Conservation (phyloP, 2,888 invertebrate genomes). For the Nomada ferruginata region DNA sequence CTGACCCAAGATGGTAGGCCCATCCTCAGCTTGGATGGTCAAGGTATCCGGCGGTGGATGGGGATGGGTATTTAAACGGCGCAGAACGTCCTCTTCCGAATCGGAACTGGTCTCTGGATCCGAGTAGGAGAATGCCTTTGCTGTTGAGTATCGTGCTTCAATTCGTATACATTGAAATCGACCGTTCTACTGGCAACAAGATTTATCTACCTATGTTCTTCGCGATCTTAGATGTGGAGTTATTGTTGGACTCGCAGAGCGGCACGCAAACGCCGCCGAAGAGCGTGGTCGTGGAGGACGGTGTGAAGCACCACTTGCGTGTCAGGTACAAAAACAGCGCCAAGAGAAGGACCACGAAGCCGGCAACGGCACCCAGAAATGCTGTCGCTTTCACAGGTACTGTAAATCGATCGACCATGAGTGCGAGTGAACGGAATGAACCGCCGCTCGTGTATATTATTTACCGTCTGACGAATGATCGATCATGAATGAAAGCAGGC, state of each 20-base stretch:
- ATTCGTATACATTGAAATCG: neutral
- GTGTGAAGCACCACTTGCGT: conserved; percentile 90
- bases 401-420: conserved; percentile 79
- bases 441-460: neutral
- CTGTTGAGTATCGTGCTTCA: conserved; percentile 78
- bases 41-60: conserved; percentile 80
- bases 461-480: conserved; percentile 24
- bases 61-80: conserved; percentile 84
- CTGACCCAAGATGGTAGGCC: conserved; percentile 78
- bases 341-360: conserved; percentile 92
- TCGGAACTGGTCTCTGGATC: conserved; percentile 90
- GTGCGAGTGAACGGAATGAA: neutral
- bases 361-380: conserved; percentile 94
- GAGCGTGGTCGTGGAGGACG: conserved; percentile 83
- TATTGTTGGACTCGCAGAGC: conserved; percentile 81
- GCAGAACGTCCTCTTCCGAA: conserved; percentile 89
- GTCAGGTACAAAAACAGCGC: conserved; percentile 95
- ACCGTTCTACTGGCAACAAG: neutral
- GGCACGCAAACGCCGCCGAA: conserved; percentile 84
- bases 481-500: conserved; percentile 13
- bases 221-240: conserved; percentile 78
- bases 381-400: conserved; percentile 93
- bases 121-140: conserved; percentile 87
- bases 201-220: conserved; percentile 80
- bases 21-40: conserved; percentile 85